Evolutionary conservation across 2,797 vertebrate species (phyloP).

Genomic region (Hafferia zeledoni): DNA sequence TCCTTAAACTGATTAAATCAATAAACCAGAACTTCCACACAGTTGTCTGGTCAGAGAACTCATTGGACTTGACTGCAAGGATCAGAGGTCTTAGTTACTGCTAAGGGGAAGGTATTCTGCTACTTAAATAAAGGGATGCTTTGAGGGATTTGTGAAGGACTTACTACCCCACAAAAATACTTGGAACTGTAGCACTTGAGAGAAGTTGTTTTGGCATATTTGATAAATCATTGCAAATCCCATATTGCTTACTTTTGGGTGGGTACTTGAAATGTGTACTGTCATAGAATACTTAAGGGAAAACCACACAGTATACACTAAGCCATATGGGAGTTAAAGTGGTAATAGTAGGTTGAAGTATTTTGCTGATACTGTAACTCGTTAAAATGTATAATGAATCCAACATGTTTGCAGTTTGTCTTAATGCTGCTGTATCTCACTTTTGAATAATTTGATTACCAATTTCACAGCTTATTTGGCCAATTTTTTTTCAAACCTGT

Average conservation of each 20-base stretch:
- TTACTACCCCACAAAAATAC: slow-evolving; percentile 35
- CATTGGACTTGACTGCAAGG: slow-evolving; percentile 24
- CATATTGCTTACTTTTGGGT: slow-evolving; percentile 46
- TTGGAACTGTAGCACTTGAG: slow-evolving; percentile 76
- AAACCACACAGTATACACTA: slow-evolving; percentile 41
- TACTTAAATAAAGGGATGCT: slow-evolving; percentile 52
- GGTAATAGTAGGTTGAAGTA: slow-evolving; percentile 35
- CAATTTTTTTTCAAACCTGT: neutral
- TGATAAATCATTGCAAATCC: slow-evolving; percentile 51
- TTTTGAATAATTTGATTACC: slow-evolving; percentile 48
- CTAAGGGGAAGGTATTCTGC: slow-evolving; percentile 55
- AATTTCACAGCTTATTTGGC: slow-evolving; percentile 19
- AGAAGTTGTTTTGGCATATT: slow-evolving; percentile 72
- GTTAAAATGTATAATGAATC: slow-evolving; percentile 56
- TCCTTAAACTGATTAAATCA: slow-evolving; percentile 9
- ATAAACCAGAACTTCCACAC: slow-evolving; percentile 42
- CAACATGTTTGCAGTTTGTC: slow-evolving; percentile 61
- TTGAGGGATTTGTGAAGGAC: slow-evolving; percentile 58
- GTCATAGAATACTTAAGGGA: slow-evolving; percentile 59
- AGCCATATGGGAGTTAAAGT: slow-evolving; percentile 41
- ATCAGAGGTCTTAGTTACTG: slow-evolving; percentile 57
- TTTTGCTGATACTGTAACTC: slow-evolving; percentile 44
- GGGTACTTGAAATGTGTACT: slow-evolving; percentile 55
- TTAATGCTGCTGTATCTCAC: slow-evolving; percentile 69
- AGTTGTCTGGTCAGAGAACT: slow-evolving; percentile 4